These are phyloP conservation scores for Apoderus coryli DNA, from an alignment of 2,888 invertebrate species.

Conservation along the genomic window DNA sequence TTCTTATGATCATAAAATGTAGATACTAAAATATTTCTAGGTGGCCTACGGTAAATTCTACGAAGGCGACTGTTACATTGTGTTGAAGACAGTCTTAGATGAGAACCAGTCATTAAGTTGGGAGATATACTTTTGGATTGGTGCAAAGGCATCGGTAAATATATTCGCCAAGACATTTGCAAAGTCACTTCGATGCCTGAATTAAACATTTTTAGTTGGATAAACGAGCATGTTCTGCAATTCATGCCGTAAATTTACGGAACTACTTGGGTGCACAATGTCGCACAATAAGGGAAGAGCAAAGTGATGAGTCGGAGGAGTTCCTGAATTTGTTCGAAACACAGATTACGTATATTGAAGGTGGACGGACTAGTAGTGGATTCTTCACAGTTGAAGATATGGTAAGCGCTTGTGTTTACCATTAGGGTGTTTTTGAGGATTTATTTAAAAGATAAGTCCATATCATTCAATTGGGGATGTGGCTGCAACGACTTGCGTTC, in stretches of 20 bases:
- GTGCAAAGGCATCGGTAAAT: slow-evolving; percentile 79
- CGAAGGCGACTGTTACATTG: slow-evolving; percentile 97
- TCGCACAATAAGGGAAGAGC: slow-evolving; percentile 92
- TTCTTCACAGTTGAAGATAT: slow-evolving; percentile 94
- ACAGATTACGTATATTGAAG: slow-evolving; percentile 89
- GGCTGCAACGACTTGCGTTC: not conserved
- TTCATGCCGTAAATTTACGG: slow-evolving; percentile 96
- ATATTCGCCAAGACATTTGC: slow-evolving; percentile 5
- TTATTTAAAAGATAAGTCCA: too few relatives aligned
- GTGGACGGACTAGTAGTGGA: slow-evolving; percentile 92
- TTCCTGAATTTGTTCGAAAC: slow-evolving; percentile 84
- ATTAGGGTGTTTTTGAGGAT: slow-evolving; percentile 1
- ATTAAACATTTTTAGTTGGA: slow-evolving; percentile 48
- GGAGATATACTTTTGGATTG: slow-evolving; percentile 99
- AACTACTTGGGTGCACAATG: slow-evolving; percentile 90
- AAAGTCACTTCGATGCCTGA: not conserved
- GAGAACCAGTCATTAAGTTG: slow-evolving; percentile 74
- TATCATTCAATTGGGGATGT: too few relatives aligned
- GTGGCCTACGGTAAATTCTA: slow-evolving; percentile 97
- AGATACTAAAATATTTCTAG: too few relatives aligned
- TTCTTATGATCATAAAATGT: too few relatives aligned
- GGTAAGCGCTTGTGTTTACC: slow-evolving; percentile 32
- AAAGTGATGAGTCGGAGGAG: slow-evolving; percentile 92
- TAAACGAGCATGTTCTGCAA: slow-evolving; percentile 91
- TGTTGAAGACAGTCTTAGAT: slow-evolving; percentile 76